Evolutionary conservation across 2,888 invertebrate species (phyloP), one percentile per base, ranked within the genome.

Genomic region (Papilio elwesi): DNA sequence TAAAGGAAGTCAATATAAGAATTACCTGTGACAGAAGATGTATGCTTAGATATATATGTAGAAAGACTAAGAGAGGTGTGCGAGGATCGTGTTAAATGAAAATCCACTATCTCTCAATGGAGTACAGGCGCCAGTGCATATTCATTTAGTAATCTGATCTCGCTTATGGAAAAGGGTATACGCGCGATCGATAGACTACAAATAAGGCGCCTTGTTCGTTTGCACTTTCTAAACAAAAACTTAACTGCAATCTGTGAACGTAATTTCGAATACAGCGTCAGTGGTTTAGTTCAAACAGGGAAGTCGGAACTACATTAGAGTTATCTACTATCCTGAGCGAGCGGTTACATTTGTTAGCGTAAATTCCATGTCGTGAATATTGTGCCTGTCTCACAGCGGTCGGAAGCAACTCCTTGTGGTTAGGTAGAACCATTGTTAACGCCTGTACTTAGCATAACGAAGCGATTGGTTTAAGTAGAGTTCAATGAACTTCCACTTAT

Each of bases 361-460:
- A 49, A 51, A 55, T 59, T 11, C 59, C 36, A 59, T 59, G 59
- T 38, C 38, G 13, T 57, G 57, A 57, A 57, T 38, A 59, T 59
- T 59, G 15, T 10, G n/a, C 36, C n/a, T 26, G 68, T 68, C 68
- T 51, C 51, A 36, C 15, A 15, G 38, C 59, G 11, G 43, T 49
- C 10, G 52, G 69, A 43, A 36, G 36, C 52, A 62, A 69, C 16
- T 13, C 57, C 65, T 62, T 53, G 52, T 67, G 67, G 67, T 71
- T 67, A 71, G 55, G n/a, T 15, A 43, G 12, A 38, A 26, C 6
- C 52, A 13, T 53, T 38, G 49, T 57, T 9, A n/a, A 13, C 51
- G 36, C 12, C 13, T 55, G 15, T 0, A 47, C 53, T 70, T 57
- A 48, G 15, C 11, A 38, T 10, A 8, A 43, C 15, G n/a, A 38